Conservation (phyloP, 1,140 invertebrate species). For the Pseudoatta argentina region DNA sequence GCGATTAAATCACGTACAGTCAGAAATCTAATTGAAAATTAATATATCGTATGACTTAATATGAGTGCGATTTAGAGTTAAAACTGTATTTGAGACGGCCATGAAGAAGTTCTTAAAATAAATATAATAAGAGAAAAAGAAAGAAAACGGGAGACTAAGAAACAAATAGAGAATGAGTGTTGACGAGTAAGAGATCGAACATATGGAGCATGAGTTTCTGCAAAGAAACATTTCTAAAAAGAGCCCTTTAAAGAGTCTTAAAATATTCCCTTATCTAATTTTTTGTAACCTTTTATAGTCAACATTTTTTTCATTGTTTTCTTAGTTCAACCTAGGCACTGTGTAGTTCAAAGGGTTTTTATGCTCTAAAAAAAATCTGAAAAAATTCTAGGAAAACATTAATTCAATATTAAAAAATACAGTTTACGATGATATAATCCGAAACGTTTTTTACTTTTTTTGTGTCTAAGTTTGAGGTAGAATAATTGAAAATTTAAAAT, state of each 20-base stretch:
- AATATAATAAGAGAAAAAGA: constrained; percentile 42
- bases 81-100: not conserved
- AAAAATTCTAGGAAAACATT: no score
- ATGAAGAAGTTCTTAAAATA: constrained; percentile 43
- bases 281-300: no score
- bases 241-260: not conserved
- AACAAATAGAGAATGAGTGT: constrained; percentile 23
- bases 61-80: constrained; percentile 22
- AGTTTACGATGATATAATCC: no score
- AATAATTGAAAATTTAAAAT: no score
- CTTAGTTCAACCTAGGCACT: no score
- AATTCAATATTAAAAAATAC: no score
- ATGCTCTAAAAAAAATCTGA: no score
- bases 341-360: no score
- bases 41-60: not conserved
- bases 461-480: no score
- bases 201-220: not conserved
- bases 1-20: not conserved
- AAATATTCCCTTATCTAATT: not conserved
- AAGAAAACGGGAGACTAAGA: not conserved
- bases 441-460: no score
- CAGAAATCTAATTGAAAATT: constrained; percentile 1
- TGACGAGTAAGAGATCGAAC: constrained; percentile 33
- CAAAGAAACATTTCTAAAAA: constrained; percentile 1
- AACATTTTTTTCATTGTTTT: no score